Base-by-base conservation (phyloP, 30 jellyfish, hydroid and myxozoan genomes). In the Hydractinia echinata region DNA sequence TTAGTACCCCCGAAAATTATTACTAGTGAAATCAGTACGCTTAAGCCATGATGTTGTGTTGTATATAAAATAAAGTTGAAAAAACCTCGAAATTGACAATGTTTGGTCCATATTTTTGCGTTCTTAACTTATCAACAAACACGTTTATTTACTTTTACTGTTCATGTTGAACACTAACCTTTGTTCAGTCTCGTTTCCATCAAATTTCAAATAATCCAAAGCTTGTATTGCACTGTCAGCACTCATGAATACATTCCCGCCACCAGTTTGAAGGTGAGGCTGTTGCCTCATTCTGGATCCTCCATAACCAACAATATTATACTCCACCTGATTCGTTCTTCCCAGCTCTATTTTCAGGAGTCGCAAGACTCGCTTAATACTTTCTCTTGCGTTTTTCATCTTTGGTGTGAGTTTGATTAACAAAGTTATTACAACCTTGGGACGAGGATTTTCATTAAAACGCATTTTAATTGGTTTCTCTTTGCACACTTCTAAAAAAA, bases 261-360 rank as follows among this genome's bases (percentile, higher is more conserved):
- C 71, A 53, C 99, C 99, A 5, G 99, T 93, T 76, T 93, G 99
- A 53, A 93, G 50, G 79, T 81, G 96, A 4, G 99, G 99, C 21
- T 58, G 50, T 66, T 53, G 19, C 13, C 99, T 87, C 39, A 87
- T 73, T 7, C 87, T 88, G 16, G 69, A 52, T 14, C 99, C 99
- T 39, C 85, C 91, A 82, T 81, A 93, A 15, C 96, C 99, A 52
- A 93, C 96, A 50, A 93, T 78, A 6, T 84, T n/a, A 76, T 79
- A 93, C 86, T 88, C 82, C 13, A 72, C 51, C 8, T 14, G 5
- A 50, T 5, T 50, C 20, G 53, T 39, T 10, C 18, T 48, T 55
- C 9, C 55, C 44, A 80, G n/a, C 11, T 62, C 87, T 10, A 51
- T 53, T 60, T 80, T 64, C 3, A 93, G 66, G 39, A 70, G 50